A percentile compares a stretch with the other conserved stretches of the same genome.
phyloP scores from a whole-genome alignment of 2,797 vertebrate genomes.

The Rhabdophis nuchalis region DNA sequence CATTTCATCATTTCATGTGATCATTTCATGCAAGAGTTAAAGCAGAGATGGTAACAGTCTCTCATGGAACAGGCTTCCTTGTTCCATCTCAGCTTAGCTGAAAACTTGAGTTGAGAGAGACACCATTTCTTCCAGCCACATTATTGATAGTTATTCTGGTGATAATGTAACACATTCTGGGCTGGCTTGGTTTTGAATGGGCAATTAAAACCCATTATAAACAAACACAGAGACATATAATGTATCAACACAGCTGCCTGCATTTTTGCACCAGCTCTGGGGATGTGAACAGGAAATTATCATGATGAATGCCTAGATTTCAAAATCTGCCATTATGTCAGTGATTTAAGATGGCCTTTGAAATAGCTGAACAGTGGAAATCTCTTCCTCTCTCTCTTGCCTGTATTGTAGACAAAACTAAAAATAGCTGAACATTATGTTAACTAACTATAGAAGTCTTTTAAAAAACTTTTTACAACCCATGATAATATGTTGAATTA shows the following conservation, averaged over 20 bases:
- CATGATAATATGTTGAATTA: constrained; percentile 9
- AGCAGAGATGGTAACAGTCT: neutral
- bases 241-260: neutral
- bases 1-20: neutral
- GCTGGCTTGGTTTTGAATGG: neutral
- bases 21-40: neutral
- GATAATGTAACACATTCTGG: neutral
- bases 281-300: neutral
- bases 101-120: neutral
- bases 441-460: constrained; percentile 1
- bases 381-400: neutral
- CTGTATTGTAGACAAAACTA: neutral
- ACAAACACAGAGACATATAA: neutral
- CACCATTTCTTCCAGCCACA: neutral
- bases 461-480: neutral
- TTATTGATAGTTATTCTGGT: neutral
- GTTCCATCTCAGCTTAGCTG: neutral
- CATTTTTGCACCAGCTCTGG: neutral
- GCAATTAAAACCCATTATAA: neutral
- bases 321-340: neutral
- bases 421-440: neutral
- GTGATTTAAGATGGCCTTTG: neutral
- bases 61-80: neutral
- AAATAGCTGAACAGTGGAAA: neutral
- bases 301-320: neutral